A percentile compares a stretch with the other conserved stretches of the same genome.
Evolutionary conservation across 2,797 vertebrate genomes (phyloP).

Genomic region (Muscicapa comitata): DNA sequence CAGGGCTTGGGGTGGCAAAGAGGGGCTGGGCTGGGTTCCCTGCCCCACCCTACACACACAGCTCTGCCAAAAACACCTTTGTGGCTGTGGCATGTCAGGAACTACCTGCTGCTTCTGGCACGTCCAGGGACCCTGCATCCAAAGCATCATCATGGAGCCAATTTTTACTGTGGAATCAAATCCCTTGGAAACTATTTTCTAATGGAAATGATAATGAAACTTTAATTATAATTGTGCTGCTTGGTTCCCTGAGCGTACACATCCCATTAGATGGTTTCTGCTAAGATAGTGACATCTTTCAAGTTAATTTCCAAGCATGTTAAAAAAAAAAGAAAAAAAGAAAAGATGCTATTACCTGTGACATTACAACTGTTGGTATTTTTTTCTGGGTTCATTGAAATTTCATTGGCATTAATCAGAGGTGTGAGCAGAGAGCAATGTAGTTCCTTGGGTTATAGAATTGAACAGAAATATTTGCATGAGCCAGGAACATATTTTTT

Average conservation of each 20-base stretch:
- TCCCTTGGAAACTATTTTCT: constrained; percentile 52
- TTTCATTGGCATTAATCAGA: background rate
- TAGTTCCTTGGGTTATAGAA: background rate
- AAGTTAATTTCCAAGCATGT: constrained; percentile 37
- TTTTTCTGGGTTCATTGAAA: constrained; percentile 23
- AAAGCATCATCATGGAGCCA: background rate
- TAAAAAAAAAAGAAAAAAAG: background rate
- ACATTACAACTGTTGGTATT: background rate
- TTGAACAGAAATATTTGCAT: background rate
- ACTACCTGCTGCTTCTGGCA: background rate
- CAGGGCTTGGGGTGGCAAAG: background rate
- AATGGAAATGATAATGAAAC: constrained; percentile 66
- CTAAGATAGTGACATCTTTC: constrained; percentile 57
- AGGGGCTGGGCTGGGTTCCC: background rate
- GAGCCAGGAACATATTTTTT: background rate
- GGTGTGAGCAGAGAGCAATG: background rate
- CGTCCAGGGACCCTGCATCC: background rate
- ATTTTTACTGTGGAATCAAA: constrained; percentile 40
- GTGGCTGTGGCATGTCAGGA: background rate
- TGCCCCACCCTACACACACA: background rate
- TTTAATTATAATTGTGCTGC: constrained; percentile 66
- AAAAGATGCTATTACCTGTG: background rate
- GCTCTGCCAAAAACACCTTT: background rate
- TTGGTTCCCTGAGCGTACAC: constrained; percentile 45
- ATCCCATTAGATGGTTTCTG: constrained; percentile 63